Percentiles rank a stretch among this genome's conserved stretches.
Evolutionary conservation across 2,888 invertebrate species (phyloP).

Genomic region (Apamea crenata): DNA sequence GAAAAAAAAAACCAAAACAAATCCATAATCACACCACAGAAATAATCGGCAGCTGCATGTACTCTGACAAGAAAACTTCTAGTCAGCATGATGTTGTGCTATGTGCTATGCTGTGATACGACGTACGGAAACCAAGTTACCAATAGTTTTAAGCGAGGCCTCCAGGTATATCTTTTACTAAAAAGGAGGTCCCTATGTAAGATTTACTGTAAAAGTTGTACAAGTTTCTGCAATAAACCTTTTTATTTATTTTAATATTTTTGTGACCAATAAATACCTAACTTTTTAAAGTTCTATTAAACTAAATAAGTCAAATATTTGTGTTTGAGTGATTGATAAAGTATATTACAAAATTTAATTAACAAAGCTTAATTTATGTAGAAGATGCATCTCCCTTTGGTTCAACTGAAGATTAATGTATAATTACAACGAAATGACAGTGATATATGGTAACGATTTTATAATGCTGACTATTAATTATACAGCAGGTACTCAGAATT

Average conservation of each 20-base stretch:
- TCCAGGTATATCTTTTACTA: too few species aligned
- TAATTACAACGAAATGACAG: constrained; percentile 19
- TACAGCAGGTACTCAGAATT: neutral
- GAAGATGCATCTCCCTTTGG: constrained; percentile 1
- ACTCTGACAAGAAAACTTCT: too few species aligned
- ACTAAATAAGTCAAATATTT: too few species aligned
- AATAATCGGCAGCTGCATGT: neutral
- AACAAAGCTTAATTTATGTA: too few species aligned
- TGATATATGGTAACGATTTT: constrained; percentile 39
- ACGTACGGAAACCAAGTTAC: neutral
- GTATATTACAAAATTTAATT: too few species aligned
- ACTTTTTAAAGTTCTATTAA: neutral
- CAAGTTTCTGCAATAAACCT: too few species aligned
- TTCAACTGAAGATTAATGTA: constrained; percentile 33
- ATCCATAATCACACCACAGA: neutral
- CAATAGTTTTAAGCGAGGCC: neutral
- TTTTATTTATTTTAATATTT: too few species aligned
- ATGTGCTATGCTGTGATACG: too few species aligned
- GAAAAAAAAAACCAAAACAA: neutral
- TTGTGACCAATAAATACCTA: neutral
- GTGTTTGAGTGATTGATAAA: too few species aligned
- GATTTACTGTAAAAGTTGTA: too few species aligned
- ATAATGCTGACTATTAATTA: constrained; percentile 12
- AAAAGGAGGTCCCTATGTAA: too few species aligned
- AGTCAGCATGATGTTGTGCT: too few species aligned